Percentiles rank a stretch among this genome's conserved stretches.
phyloP scores from a whole-genome alignment of 2,797 vertebrate genomes.

The Fundulus diaphanus region DNA sequence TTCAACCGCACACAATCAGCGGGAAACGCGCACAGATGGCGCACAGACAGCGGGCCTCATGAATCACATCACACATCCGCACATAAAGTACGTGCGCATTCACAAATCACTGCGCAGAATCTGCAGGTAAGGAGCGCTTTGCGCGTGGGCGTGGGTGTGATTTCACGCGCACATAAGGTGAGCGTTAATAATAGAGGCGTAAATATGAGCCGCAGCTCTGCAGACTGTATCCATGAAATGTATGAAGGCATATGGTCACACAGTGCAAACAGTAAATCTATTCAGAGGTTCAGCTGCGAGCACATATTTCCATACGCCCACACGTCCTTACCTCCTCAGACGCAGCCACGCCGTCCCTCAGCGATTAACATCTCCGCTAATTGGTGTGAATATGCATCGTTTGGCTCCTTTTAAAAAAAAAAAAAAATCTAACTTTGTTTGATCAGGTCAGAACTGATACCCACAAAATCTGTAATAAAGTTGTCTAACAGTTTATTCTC shows the following conservation, averaged over 20 bases:
- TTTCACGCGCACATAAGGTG: constrained; percentile 2
- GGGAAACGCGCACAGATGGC: constrained; percentile 4
- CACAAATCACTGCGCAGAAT: background rate
- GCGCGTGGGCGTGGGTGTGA: constrained; percentile 3
- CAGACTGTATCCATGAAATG: constrained; percentile 32
- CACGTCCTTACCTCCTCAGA: constrained; percentile 55
- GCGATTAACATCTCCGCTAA: constrained; percentile 53
- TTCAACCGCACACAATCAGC: constrained; percentile 43
- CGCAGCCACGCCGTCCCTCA: constrained; percentile 39
- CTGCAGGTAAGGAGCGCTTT: background rate
- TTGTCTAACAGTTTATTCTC: background rate
- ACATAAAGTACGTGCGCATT: background rate
- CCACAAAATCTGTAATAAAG: constrained; percentile 1
- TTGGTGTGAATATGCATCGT: constrained; percentile 30
- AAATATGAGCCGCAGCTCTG: constrained; percentile 29
- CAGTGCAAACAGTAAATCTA: constrained; percentile 54
- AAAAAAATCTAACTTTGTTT: constrained; percentile 32
- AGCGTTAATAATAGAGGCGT: constrained; percentile 32
- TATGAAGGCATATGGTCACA: constrained; percentile 61
- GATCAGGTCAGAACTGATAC: constrained; percentile 1
- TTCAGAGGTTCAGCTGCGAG: constrained; percentile 51
- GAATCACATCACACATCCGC: background rate
- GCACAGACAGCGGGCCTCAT: constrained; percentile 1
- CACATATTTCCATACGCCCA: constrained; percentile 70
- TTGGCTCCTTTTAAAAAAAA: constrained; percentile 34